These are phyloP conservation scores for Xyrichtys novacula DNA, from an alignment of 2,797 vertebrate genomes.

Conservation along the genomic window DNA sequence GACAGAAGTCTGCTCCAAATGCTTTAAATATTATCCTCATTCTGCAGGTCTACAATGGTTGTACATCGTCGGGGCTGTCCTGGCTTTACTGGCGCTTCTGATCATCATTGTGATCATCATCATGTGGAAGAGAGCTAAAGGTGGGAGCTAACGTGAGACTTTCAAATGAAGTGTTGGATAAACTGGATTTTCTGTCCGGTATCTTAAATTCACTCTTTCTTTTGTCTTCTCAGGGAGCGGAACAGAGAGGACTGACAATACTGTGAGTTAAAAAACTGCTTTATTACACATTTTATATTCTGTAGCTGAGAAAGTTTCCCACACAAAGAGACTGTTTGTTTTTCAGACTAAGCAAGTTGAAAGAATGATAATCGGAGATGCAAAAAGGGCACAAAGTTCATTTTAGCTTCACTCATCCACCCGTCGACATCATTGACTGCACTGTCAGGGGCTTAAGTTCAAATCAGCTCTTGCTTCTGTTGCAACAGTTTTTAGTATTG, in stretches of 20 bases:
- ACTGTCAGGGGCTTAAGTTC: too few relatives aligned
- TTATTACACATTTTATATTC: background rate
- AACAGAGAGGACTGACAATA: background rate
- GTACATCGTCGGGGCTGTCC: background rate
- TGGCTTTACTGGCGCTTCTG: background rate
- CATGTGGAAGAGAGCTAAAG: conserved; percentile 1
- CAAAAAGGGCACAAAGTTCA: background rate
- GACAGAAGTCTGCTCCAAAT: too few relatives aligned
- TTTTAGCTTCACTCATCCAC: background rate
- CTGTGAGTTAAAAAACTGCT: conserved; percentile 31
- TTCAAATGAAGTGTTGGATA: too few relatives aligned
- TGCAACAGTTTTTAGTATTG: too few relatives aligned
- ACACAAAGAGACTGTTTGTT: too few relatives aligned
- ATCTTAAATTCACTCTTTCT: background rate
- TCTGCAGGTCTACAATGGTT: background rate
- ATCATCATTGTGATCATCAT: background rate
- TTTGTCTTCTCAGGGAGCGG: conserved; percentile 11
- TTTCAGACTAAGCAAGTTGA: background rate
- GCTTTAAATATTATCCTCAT: background rate
- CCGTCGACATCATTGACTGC: too few relatives aligned
- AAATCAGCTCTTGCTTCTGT: too few relatives aligned
- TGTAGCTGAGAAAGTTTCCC: background rate
- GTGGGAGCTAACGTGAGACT: conserved; percentile 4
- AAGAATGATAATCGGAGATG: too few relatives aligned
- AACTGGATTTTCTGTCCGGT: background rate